A percentile compares a stretch with the other conserved stretches of the same genome.
Evolutionary conservation across 2,113 vertebrate species (phyloP).

Genomic region (Proteles cristata): DNA sequence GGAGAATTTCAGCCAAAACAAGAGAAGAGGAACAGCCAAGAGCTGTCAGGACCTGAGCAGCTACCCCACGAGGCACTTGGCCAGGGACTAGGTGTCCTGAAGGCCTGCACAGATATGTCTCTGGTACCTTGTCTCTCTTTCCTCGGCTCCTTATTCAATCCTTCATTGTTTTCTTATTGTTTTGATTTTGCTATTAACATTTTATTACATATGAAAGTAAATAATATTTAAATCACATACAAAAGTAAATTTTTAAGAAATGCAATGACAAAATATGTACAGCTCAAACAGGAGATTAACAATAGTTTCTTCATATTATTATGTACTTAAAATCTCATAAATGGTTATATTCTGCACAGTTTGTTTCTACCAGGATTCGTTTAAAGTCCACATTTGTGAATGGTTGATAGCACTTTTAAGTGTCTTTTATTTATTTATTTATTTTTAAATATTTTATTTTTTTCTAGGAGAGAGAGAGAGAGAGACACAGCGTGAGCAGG

Average conservation of each 20-base stretch:
- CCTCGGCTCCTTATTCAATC: not conserved
- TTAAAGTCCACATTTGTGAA: not conserved
- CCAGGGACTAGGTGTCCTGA: not conserved
- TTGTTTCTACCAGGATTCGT: not conserved
- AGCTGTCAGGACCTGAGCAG: not conserved
- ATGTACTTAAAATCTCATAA: not conserved
- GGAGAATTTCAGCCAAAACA: not conserved
- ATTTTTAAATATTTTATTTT: no score
- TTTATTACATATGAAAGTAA: not conserved
- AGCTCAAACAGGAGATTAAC: not conserved
- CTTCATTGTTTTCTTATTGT: conserved; percentile 15
- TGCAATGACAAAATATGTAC: not conserved
- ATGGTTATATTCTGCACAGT: not conserved
- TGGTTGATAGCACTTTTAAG: not conserved
- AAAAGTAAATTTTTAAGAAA: conserved; percentile 23
- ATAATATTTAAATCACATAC: not conserved
- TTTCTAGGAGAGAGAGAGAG: no score
- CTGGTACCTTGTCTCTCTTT: not conserved
- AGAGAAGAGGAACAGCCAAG: not conserved
- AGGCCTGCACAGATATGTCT: not conserved
- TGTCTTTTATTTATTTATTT: no score
- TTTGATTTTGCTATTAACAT: conserved; percentile 47
- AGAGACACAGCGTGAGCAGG: no score
- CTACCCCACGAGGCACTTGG: not conserved
- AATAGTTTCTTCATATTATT: not conserved